Evolutionary conservation across 2,113 vertebrate genomes (phyloP), one percentile per base, ranked within the genome.

Genomic region (Dipodomys stephensi): DNA sequence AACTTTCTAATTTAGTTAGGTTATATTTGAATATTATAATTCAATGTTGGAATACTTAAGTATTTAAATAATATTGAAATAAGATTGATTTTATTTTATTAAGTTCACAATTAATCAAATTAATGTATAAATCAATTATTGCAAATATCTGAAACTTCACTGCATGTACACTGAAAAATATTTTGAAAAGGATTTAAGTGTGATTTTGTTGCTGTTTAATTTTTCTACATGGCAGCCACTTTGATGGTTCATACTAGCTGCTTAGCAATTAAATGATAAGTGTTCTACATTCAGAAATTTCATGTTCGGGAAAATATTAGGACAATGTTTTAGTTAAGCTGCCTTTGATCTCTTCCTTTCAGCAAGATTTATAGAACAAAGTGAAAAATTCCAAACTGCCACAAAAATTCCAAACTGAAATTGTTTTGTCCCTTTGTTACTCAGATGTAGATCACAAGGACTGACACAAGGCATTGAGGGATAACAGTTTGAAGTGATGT

Each of bases 401-500:
- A 19, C 18, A 68, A 9, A 88, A 67, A 35, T 82, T 25, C 15
- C 23, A 91, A 87, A 83, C 32, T 39, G 4, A 72, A 73, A 82
- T 69, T 53, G 4, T 85, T 95, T 89, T 11, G 6, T 72, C 46
- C 30, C 64, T 44, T 94, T 4, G 20, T 88, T 16, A 88, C 79
- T 93, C 67, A 92, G 20, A 84, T 4, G 7, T 32, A 92, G 49
- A 79, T 88, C 44, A 82, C 11, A 77, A 88, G n/a, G 44, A 44
- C 60, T 28, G 30, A 94, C 60, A 87, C 87, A 77, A 96, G 92
- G 71, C n/a, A 94, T 78, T 15, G 86, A 0, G 2, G 89, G 86
- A 97, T 96, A 92, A 28, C 39, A 94, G 76, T 87, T 91, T 87
- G 72, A 78, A 96, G 94, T 94, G 84, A 97, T 92, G 82, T 39